These are phyloP conservation scores for Catostomus latipinnis DNA, from an alignment of 2,797 vertebrate species.

Conservation along the genomic window DNA sequence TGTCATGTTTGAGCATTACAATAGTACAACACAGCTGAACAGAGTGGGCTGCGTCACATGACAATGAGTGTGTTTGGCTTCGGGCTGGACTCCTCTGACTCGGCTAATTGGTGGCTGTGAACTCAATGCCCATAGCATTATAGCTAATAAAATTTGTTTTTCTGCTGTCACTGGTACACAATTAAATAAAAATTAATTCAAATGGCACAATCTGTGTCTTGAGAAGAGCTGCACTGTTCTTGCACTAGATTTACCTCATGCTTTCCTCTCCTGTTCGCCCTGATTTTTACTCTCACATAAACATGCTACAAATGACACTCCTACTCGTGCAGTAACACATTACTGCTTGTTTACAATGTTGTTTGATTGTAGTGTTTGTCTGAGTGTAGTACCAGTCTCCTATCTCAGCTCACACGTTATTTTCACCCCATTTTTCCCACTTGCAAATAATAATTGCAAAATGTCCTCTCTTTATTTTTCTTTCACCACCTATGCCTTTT, in stretches of 20 bases:
- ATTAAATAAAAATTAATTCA: constrained; percentile 31
- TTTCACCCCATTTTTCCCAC: constrained; percentile 15
- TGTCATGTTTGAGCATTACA: too few relatives aligned
- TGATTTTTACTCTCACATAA: neutral
- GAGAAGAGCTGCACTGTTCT: constrained; percentile 28
- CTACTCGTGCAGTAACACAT: neutral
- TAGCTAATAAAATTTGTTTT: constrained; percentile 60
- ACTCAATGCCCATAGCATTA: constrained; percentile 62
- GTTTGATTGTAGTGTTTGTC: neutral
- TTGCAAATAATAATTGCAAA: constrained; percentile 1
- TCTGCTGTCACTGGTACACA: constrained; percentile 56
- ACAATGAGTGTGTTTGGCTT: constrained; percentile 43
- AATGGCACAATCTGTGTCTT: constrained; percentile 16
- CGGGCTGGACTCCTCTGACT: too few relatives aligned
- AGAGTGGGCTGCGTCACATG: constrained; percentile 15
- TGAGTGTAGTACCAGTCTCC: constrained; percentile 9
- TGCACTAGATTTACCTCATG: constrained; percentile 42
- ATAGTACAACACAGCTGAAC: constrained; percentile 25
- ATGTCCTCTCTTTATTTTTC: constrained; percentile 29
- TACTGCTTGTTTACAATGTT: neutral
- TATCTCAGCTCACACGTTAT: neutral
- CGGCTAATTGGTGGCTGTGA: constrained; percentile 71
- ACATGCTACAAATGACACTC: neutral
- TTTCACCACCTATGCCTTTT: constrained; percentile 56
- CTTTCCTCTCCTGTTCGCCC: constrained; percentile 29